phyloP scores from a whole-genome alignment of 2,797 vertebrate genomes.

The Anomalospiza imberbis region DNA sequence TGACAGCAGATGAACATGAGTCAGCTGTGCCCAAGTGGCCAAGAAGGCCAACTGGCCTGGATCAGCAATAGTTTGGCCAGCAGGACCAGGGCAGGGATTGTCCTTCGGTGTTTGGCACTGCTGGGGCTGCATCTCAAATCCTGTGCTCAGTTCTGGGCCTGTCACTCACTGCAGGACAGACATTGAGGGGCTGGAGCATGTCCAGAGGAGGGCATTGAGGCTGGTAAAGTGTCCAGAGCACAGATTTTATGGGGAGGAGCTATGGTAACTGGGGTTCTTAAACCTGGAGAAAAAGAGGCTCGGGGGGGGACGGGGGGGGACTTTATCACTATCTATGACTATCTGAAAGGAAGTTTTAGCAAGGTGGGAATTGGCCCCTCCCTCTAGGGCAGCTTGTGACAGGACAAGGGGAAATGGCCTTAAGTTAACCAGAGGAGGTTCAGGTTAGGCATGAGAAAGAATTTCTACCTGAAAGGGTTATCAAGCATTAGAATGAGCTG shows the following conservation, averaged over 20 bases:
- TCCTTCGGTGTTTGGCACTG: rapidly evolving
- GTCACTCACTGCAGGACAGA: neutral
- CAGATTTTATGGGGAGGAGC: neutral
- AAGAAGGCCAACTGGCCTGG: neutral
- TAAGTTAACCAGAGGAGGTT: neutral
- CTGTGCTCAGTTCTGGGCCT: rapidly evolving
- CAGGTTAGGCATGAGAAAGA: no score
- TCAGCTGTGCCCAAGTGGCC: neutral
- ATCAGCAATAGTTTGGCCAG: rapidly evolving
- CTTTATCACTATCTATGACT: neutral
- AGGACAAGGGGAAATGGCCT: neutral
- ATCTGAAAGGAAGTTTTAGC: neutral
- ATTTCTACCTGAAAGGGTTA: neutral
- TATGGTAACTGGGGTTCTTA: neutral
- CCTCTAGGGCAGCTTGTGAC: neutral
- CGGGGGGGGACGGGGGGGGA: no score
- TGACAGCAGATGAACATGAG: neutral
- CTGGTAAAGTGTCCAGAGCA: neutral
- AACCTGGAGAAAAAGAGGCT: neutral
- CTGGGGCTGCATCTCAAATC: neutral
- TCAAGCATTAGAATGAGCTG: no score
- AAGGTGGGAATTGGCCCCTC: neutral
- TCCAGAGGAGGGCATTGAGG: neutral
- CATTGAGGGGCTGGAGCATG: neutral
- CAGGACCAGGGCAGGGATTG: neutral